Evolutionary conservation across 2,113 vertebrate genomes (phyloP).

Genomic region (Vulpes lagopus): DNA sequence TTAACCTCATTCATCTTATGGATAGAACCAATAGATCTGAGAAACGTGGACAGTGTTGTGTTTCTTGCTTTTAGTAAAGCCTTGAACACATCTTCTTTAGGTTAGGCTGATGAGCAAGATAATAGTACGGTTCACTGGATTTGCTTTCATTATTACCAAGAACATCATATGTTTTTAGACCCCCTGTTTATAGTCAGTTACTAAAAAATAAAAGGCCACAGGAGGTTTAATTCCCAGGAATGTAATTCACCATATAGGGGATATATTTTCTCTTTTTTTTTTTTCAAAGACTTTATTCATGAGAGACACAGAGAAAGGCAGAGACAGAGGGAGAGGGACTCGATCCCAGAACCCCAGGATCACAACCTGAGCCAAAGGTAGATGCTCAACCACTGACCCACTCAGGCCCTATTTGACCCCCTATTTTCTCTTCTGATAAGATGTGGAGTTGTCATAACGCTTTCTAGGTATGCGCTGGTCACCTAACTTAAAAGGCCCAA

Average conservation of each 20-base stretch:
- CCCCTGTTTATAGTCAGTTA: neutral
- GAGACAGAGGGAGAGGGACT: too few relatives aligned
- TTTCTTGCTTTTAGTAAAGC: conserved; percentile 28
- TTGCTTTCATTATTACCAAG: conserved; percentile 42
- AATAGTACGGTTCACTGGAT: neutral
- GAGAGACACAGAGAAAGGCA: too few relatives aligned
- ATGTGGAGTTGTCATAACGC: neutral
- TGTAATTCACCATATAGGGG: neutral
- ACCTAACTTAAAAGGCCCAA: neutral
- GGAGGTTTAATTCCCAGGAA: neutral
- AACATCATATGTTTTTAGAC: conserved; percentile 34
- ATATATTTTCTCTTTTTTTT: neutral
- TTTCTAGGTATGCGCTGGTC: neutral
- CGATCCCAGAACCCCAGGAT: too few relatives aligned
- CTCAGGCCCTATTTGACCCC: too few relatives aligned
- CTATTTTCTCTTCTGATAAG: neutral
- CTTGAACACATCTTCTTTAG: neutral
- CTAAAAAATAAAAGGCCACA: conserved; percentile 17
- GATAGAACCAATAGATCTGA: conserved; percentile 22
- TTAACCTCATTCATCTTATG: conserved; percentile 33
- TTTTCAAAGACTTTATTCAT: too few relatives aligned
- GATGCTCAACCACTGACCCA: too few relatives aligned
- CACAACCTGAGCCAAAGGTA: too few relatives aligned
- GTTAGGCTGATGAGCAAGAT: neutral
- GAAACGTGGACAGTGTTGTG: neutral